Evolutionary conservation across 1,140 invertebrate species (phyloP).

Genomic region (Papilio glaucus): DNA sequence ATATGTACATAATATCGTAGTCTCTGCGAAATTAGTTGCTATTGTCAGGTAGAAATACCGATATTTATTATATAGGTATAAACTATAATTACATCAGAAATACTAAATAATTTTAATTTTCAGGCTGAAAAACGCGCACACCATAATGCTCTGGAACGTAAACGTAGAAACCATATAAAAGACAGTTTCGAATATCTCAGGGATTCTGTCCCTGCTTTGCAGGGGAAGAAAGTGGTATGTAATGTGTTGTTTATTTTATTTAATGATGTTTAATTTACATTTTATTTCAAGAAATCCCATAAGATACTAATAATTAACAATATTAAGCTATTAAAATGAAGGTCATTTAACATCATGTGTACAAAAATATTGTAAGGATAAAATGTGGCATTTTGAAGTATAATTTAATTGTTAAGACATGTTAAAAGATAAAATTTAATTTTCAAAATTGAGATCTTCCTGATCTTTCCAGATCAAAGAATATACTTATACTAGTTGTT

Average conservation of each 20-base stretch:
- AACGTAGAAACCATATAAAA: conserved; percentile 98
- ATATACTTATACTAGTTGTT: too few species aligned
- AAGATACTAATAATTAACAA: background rate
- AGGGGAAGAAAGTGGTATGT: conserved; percentile 95
- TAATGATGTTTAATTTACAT: conserved; percentile 21
- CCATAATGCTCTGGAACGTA: conserved; percentile 98
- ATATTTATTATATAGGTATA: conserved; percentile 8
- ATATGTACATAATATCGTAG: too few species aligned
- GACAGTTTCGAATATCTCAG: conserved; percentile 97
- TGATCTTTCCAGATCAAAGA: too few species aligned
- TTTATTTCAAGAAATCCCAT: conserved; percentile 19
- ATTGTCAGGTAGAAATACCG: conserved; percentile 67
- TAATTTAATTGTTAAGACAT: too few species aligned
- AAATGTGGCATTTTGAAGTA: too few species aligned
- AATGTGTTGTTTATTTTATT: conserved; percentile 19
- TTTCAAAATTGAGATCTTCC: too few species aligned
- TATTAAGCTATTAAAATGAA: background rate
- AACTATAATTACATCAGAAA: background rate
- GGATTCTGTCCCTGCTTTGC: conserved; percentile 95
- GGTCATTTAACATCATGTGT: background rate
- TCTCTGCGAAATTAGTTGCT: conserved; percentile 75
- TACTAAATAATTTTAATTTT: background rate
- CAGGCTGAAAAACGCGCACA: conserved; percentile 98
- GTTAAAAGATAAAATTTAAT: too few species aligned
- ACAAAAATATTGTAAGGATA: background rate